These are phyloP conservation scores for Tipula vernalis DNA, from an alignment of 2,888 invertebrate genomes.

Conservation along the genomic window DNA sequence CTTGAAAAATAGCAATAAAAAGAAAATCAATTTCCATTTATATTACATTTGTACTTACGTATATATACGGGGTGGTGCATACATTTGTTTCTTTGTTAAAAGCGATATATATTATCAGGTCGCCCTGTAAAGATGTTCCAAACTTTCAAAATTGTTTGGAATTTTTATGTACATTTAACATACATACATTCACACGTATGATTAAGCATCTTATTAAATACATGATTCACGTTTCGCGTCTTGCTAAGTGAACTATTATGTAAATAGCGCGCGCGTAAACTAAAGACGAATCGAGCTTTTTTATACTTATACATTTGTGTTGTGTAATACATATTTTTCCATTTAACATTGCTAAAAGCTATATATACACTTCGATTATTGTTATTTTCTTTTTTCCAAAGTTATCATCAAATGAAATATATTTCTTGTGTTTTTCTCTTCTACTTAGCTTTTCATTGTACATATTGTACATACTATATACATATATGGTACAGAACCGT, in stretches of 20 bases:
- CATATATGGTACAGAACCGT: background rate
- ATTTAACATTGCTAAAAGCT: background rate
- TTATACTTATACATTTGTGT: background rate
- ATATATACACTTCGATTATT: background rate
- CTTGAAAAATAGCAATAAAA: background rate
- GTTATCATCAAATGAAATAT: background rate
- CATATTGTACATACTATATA: background rate
- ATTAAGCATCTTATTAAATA: background rate
- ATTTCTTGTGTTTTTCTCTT: background rate
- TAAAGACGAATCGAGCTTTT: background rate
- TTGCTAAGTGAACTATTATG: background rate
- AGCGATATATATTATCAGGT: no score
- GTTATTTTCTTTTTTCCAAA: background rate
- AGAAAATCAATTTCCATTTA: background rate
- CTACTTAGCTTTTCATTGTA: background rate
- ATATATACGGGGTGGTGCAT: no score
- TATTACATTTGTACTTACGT: background rate
- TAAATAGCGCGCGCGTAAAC: background rate
- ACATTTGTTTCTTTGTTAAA: no score
- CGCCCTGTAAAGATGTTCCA: background rate
- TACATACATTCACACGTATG: background rate
- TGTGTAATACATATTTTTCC: background rate
- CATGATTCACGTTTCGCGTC: background rate
- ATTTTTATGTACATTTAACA: no score
- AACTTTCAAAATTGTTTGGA: background rate